phyloP scores from a whole-genome alignment of 1,140 invertebrate species.

The Phocides pigmalion region DNA sequence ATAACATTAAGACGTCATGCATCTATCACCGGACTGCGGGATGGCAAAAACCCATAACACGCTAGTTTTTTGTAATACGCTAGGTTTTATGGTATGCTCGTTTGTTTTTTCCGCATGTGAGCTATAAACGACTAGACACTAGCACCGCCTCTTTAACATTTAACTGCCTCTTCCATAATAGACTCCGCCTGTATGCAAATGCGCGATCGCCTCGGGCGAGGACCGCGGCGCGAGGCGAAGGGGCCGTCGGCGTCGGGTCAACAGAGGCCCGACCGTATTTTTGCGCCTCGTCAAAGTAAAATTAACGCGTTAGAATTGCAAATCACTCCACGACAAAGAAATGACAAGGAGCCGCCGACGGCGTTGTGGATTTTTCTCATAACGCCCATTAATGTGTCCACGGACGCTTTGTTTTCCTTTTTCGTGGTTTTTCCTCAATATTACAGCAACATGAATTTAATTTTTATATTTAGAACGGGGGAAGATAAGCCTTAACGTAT shows the following conservation, averaged over 20 bases:
- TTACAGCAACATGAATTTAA: conserved; percentile 54
- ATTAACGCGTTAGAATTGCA: conserved; percentile 80
- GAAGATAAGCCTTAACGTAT: conserved; percentile 42
- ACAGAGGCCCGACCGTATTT: conserved; percentile 69
- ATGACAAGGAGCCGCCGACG: conserved; percentile 64
- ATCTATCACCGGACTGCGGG: conserved; percentile 4
- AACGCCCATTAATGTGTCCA: conserved; percentile 59
- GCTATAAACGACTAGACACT: conserved; percentile 25
- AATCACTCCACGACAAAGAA: conserved; percentile 74
- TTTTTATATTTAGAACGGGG: conserved; percentile 49
- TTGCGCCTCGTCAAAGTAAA: conserved; percentile 79
- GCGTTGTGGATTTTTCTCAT: conserved; percentile 74
- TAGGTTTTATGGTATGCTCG: conserved; percentile 10
- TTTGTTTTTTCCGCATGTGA: conserved; percentile 39
- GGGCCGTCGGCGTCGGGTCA: conserved; percentile 56
- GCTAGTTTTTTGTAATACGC: conserved; percentile 19
- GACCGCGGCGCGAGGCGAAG: conserved; percentile 33
- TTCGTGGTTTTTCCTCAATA: conserved; percentile 46
- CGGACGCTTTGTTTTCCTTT: conserved; percentile 46
- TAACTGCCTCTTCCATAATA: conserved; percentile 61
- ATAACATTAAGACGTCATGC: conserved; percentile 21
- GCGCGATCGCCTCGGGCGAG: conserved; percentile 52
- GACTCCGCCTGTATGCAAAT: conserved; percentile 75
- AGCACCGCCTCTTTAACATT: conserved; percentile 60
- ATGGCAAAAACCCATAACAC: conserved; percentile 15